A percentile compares a stretch with the other conserved stretches of the same genome.
phyloP scores from a whole-genome alignment of 1,140 invertebrate species.

The Euwallacea similis region DNA sequence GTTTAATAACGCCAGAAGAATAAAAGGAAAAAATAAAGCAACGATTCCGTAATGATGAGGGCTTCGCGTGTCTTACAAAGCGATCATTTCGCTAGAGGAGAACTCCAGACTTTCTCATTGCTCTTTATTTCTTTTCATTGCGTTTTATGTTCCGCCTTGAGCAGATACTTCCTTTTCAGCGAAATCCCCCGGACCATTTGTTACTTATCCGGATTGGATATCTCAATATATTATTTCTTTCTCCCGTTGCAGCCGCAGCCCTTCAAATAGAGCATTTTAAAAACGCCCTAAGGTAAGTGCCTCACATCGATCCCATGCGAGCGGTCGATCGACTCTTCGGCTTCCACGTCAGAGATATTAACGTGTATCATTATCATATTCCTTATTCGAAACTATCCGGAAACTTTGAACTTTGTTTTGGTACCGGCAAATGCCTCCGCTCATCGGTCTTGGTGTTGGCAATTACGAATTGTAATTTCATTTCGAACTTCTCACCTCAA shows the following conservation, averaged over 20 bases:
- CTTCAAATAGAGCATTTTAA: neutral
- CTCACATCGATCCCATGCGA: neutral
- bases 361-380: slow-evolving; percentile 19
- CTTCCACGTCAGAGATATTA: slow-evolving; percentile 7
- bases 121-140: slow-evolving; percentile 29
- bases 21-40: slow-evolving; percentile 12
- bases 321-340: neutral
- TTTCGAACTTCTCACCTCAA: slow-evolving; percentile 36
- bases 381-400: slow-evolving; percentile 10
- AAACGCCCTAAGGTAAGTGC: neutral
- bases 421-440: slow-evolving; percentile 9
- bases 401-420: slow-evolving; percentile 22
- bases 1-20: slow-evolving; percentile 10
- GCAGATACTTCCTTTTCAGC: slow-evolving; percentile 33
- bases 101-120: slow-evolving; percentile 25
- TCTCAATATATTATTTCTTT: slow-evolving; percentile 36
- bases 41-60: slow-evolving; percentile 23
- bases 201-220: slow-evolving; percentile 46
- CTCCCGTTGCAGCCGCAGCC: neutral
- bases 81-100: slow-evolving; percentile 26
- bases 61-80: slow-evolving; percentile 30
- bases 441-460: slow-evolving; percentile 29
- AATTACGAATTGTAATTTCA: slow-evolving; percentile 36
- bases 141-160: slow-evolving; percentile 26
- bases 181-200: slow-evolving; percentile 42